These are phyloP conservation scores for Calliphora vomitoria DNA, from an alignment of 2,888 invertebrate species.

Conservation along the genomic window DNA sequence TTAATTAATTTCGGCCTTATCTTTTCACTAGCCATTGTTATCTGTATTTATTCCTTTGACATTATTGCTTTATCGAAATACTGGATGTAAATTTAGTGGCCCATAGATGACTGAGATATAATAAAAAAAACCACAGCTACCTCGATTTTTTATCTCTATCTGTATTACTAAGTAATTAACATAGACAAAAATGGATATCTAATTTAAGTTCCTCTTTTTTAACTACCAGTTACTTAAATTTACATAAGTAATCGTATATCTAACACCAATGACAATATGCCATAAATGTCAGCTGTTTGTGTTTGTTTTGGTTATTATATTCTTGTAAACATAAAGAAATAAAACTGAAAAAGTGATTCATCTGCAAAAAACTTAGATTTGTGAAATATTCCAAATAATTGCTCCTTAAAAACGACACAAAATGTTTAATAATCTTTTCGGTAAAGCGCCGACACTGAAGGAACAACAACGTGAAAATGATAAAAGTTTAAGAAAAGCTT, in stretches of 20 bases:
- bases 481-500: slow-evolving; percentile 90
- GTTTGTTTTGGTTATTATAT: slow-evolving; percentile 61
- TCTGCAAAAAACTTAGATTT: not conserved
- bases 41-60: no score
- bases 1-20: no score
- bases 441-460: slow-evolving; percentile 88
- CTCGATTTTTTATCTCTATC: no score
- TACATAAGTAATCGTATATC: not conserved
- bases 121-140: no score
- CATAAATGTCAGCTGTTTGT: slow-evolving; percentile 60
- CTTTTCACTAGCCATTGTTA: no score
- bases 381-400: not conserved
- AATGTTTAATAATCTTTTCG: slow-evolving; percentile 86
- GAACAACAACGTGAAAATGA: slow-evolving; percentile 95
- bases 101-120: no score
- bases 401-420: not conserved
- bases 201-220: no score
- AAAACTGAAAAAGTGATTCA: slow-evolving; percentile 61
- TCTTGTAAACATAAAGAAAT: slow-evolving; percentile 14
- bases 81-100: no score
- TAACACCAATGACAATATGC: slow-evolving; percentile 4
- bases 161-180: no score
- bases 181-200: no score
- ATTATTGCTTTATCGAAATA: no score
- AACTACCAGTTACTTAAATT: not conserved